Evolutionary conservation across 2,113 vertebrate species (phyloP), one percentile per base, ranked within the genome.

Genomic region (Amazona vittata): DNA sequence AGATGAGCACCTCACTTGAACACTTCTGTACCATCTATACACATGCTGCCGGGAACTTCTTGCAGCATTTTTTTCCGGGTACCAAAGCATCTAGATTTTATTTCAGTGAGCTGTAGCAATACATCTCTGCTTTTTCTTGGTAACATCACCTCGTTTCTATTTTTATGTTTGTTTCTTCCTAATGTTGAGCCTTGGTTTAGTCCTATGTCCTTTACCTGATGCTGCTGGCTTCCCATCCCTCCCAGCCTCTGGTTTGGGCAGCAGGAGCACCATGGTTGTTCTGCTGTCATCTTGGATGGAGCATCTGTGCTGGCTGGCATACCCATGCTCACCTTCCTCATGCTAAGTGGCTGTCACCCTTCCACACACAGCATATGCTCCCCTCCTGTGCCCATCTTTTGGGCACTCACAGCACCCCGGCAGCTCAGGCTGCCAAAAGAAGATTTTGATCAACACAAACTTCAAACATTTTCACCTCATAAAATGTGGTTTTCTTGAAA

Each of bases 141-240:
- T 1, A 15, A 6, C 57, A 3, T 11, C 63, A 8, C 43, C 22
- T 11, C 2, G 1, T 4, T 18, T 10, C 70, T 21, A 1, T 9
- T 35, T 44, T 18, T 4, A 5, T 3, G 4, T 5, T 5, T 50
- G 47, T 15, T 49, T 33, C 22, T 5, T 11, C 35, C 12, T 5
- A n/a, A 8, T 3, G 37, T 8, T 29, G 6, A 39, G 59, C 22
- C 22, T 68, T 10, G 49, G 1, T 65, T 19, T 11, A 16, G 35
- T 7, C 3, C 0, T 16, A 9, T 0, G 4, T 16, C 46, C 83
- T 47, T 62, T 9, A 4, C 68, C 39, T 47, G 60, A 7, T 0
- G 0, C n/a, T 14, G 6, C 39, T 21, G 69, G 5, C 25, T 50
- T 44, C 11, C 62, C 3, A 2, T 29, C 39, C 49, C 39, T 29